Conservation (phyloP, 2,797 vertebrate genomes). For the Triplophysa bombifrons region DNA sequence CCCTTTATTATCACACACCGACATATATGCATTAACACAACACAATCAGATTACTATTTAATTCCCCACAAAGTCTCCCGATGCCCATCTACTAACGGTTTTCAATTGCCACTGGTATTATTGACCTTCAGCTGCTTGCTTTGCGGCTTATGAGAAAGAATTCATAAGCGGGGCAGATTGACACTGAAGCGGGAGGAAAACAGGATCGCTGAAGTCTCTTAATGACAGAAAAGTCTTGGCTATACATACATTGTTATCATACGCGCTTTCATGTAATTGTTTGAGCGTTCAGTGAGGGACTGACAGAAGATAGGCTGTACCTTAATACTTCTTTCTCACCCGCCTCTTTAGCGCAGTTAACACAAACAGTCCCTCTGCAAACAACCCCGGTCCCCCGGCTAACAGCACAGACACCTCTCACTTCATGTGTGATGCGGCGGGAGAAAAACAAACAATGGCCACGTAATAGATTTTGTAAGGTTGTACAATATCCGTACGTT, state of each 20-base stretch:
- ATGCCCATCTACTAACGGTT: slow-evolving; percentile 63
- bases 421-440: slow-evolving; percentile 58
- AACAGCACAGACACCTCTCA: slow-evolving; percentile 66
- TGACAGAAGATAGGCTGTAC: slow-evolving; percentile 51
- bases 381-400: slow-evolving; percentile 67
- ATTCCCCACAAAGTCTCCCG: slow-evolving; percentile 64
- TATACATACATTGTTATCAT: slow-evolving; percentile 63
- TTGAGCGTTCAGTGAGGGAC: slow-evolving; percentile 62
- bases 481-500: slow-evolving; percentile 26
- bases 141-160: slow-evolving; percentile 62
- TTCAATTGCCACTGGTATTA: slow-evolving; percentile 76
- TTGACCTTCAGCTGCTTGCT: slow-evolving; percentile 77
- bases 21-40: slow-evolving; percentile 33
- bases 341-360: slow-evolving; percentile 49
- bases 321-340: slow-evolving; percentile 51
- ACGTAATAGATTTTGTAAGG: slow-evolving; percentile 64
- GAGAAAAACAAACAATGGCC: slow-evolving; percentile 66
- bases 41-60: slow-evolving; percentile 67
- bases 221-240: slow-evolving; percentile 64
- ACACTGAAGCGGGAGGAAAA: slow-evolving; percentile 32
- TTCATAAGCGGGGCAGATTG: slow-evolving; percentile 55
- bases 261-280: slow-evolving; percentile 69
- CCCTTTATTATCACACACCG: slow-evolving; percentile 4
- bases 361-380: slow-evolving; percentile 63
- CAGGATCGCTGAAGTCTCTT: slow-evolving; percentile 61